Percentiles rank a stretch among this genome's conserved stretches.
Conservation (phyloP, 1,140 invertebrate genomes). For the Hyposmocoma kahamanoa region DNA sequence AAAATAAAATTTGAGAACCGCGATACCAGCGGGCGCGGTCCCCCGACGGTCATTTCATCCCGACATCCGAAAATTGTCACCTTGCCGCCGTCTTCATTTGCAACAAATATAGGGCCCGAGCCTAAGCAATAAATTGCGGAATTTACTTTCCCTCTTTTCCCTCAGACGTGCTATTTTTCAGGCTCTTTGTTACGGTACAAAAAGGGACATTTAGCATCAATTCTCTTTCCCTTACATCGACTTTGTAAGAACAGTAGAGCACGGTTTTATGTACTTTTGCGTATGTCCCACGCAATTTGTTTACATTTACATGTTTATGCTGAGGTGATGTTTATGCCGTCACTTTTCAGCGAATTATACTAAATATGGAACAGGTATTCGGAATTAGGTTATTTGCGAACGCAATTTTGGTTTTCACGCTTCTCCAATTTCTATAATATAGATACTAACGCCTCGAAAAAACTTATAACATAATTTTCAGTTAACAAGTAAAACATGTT, state of each 20-base stretch:
- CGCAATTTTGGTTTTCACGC: too few species aligned
- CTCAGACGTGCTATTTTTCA: conserved; percentile 56
- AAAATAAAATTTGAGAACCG: conserved; percentile 40
- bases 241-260: conserved; percentile 13
- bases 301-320: too few species aligned
- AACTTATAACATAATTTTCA: too few species aligned
- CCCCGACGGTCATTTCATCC: conserved; percentile 49
- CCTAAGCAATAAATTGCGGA: conserved; percentile 62
- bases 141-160: conserved; percentile 54
- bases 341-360: too few species aligned
- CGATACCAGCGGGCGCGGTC: conserved; percentile 36
- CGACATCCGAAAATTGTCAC: conserved; percentile 63
- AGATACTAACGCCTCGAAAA: too few species aligned
- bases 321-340: too few species aligned
- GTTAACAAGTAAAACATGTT: too few species aligned
- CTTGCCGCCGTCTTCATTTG: conserved; percentile 64
- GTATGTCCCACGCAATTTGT: too few species aligned
- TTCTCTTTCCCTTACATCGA: conserved; percentile 20
- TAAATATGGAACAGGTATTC: too few species aligned
- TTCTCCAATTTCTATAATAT: too few species aligned
- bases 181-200: conserved; percentile 50
- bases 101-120: conserved; percentile 60
- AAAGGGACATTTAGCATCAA: conserved; percentile 34
- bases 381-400: too few species aligned
- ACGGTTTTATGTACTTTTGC: too few species aligned